These are phyloP conservation scores for Diplazon laetatorius DNA, from an alignment of 2,888 invertebrate genomes.

Conservation along the genomic window DNA sequence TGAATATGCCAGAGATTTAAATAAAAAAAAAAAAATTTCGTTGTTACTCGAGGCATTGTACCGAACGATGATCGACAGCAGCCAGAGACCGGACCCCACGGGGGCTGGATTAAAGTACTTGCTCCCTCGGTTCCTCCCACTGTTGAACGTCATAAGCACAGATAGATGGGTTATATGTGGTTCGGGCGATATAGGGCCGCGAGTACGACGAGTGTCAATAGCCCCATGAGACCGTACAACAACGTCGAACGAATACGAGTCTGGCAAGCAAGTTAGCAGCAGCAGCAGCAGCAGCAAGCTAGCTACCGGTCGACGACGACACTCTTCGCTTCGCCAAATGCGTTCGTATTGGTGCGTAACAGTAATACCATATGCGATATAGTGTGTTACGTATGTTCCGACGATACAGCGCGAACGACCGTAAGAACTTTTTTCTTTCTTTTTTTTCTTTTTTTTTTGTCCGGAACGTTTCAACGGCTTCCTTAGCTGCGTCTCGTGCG, in stretches of 20 bases:
- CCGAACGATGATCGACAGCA: slow-evolving; percentile 47
- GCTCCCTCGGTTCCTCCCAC: slow-evolving; percentile 46
- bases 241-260: slow-evolving; percentile 63
- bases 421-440: too few relatives aligned
- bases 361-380: slow-evolving; percentile 41
- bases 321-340: not conserved
- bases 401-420: slow-evolving; percentile 40
- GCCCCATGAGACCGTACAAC: slow-evolving; percentile 63
- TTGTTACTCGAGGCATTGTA: slow-evolving; percentile 4
- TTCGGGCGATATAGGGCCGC: not conserved
- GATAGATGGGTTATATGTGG: too few relatives aligned
- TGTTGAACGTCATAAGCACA: slow-evolving; percentile 39
- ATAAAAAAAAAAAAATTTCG: too few relatives aligned
- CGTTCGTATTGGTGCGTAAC: slow-evolving; percentile 27
- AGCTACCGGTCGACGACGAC: slow-evolving; percentile 51
- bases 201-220: slow-evolving; percentile 56
- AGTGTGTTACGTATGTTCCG: slow-evolving; percentile 34
- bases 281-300: too few relatives aligned
- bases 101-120: slow-evolving; percentile 6
- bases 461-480: slow-evolving; percentile 60
- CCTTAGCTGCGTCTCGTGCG: slow-evolving; percentile 43
- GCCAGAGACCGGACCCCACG: slow-evolving; percentile 28
- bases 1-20: too few relatives aligned
- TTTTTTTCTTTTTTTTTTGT: too few relatives aligned
- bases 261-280: slow-evolving; percentile 53